Conservation (phyloP, 1,140 invertebrate species). For the Euschistus heros region DNA sequence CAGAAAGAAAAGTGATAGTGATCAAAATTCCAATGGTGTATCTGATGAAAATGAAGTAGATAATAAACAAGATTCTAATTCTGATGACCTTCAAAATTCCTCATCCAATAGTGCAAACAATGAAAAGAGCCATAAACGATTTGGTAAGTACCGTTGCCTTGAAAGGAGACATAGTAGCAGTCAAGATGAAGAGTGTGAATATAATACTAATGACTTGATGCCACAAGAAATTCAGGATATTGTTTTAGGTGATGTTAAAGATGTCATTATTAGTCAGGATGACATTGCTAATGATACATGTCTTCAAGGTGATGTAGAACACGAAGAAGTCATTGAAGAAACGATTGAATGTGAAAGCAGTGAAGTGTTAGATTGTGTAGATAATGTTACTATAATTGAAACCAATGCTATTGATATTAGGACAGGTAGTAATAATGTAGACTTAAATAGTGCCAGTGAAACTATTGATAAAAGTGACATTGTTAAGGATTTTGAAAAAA, state of each 20-base stretch:
- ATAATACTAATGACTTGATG: constrained; percentile 18
- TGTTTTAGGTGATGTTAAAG: constrained; percentile 24
- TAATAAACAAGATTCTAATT: not conserved
- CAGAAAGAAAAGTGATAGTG: constrained; percentile 10
- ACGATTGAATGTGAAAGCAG: constrained; percentile 20
- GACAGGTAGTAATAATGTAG: not conserved
- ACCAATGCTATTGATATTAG: constrained; percentile 10
- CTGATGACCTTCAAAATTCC: not conserved
- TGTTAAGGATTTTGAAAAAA: constrained; percentile 9
- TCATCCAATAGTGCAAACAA: not conserved
- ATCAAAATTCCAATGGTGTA: constrained; percentile 10
- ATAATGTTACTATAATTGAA: constrained; percentile 16
- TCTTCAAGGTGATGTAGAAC: constrained; percentile 13
- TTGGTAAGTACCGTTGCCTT: constrained; percentile 1
- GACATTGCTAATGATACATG: constrained; percentile 16
- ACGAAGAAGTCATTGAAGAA: constrained; percentile 17
- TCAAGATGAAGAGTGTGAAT: constrained; percentile 13
- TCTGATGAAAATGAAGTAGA: constrained; percentile 5
- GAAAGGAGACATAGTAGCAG: constrained; percentile 8
- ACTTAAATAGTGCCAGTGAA: not conserved
- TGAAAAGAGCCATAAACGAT: constrained; percentile 14
- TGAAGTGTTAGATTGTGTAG: constrained; percentile 15
- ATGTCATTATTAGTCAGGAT: constrained; percentile 5
- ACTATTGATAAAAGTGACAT: not conserved
- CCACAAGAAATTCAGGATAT: constrained; percentile 27